Conservation (phyloP, 2,888 invertebrate species). For the Tolmerus cingulatus region DNA sequence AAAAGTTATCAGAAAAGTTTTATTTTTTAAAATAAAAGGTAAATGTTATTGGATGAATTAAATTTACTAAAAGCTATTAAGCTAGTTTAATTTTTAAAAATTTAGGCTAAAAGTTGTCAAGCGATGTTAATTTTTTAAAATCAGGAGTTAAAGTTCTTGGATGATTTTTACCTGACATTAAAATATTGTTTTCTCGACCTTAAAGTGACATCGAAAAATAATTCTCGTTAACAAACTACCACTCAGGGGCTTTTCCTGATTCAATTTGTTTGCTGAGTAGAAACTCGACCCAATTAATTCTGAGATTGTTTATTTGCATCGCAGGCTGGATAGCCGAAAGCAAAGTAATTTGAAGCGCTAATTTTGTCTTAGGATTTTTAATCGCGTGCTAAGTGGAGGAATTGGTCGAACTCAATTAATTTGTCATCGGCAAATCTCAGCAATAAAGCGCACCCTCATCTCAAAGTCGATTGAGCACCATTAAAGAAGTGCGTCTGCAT, state of each 20-base stretch:
- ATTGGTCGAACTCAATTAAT: conserved; percentile 40
- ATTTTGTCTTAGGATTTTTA: conserved; percentile 3
- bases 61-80: no score
- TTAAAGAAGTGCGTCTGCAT: conserved; percentile 38
- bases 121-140: no score
- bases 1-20: no score
- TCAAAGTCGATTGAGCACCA: conserved; percentile 33
- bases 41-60: no score
- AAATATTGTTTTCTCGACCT: neutral
- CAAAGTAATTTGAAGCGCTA: neutral
- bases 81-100: no score
- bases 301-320: conserved; percentile 30
- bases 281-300: conserved; percentile 44
- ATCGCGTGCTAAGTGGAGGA: neutral
- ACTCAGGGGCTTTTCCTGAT: conserved; percentile 24
- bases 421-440: conserved; percentile 44
- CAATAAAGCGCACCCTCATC: conserved; percentile 13
- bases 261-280: conserved; percentile 37
- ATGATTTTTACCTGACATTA: neutral
- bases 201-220: neutral
- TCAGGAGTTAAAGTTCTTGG: no score
- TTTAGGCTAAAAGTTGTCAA: neutral
- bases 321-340: neutral
- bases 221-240: neutral
- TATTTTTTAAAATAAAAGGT: no score